A percentile compares a stretch with the other conserved stretches of the same genome.
phyloP scores from a whole-genome alignment of 2,113 vertebrate species.

The Pongo abelii region DNA sequence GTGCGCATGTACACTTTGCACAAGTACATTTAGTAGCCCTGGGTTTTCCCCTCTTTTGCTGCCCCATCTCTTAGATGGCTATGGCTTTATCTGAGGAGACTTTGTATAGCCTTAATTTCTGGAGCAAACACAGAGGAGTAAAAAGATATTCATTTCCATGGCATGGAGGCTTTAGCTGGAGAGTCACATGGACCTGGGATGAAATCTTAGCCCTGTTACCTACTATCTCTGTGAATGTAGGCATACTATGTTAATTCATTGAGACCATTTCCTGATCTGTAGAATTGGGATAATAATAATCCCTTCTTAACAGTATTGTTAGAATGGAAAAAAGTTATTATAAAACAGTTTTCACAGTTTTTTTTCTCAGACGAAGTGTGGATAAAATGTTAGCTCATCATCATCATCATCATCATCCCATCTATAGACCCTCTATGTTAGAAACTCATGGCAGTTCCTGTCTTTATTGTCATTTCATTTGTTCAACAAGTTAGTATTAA shows the following conservation, averaged over 20 bases:
- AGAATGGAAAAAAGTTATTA: background rate
- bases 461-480: background rate
- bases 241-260: background rate
- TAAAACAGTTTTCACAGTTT: background rate
- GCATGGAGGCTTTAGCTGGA: background rate
- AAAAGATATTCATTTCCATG: background rate
- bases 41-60: background rate
- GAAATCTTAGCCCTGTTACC: background rate
- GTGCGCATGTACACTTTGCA: background rate
- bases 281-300: slow-evolving; percentile 3
- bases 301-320: background rate
- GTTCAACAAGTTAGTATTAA: background rate
- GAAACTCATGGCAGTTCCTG: background rate
- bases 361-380: background rate
- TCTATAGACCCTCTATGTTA: background rate
- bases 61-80: background rate
- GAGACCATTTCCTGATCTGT: background rate
- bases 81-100: background rate
- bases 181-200: background rate
- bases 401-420: background rate
- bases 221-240: background rate
- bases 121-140: background rate
- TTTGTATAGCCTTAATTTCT: background rate
- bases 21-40: background rate
- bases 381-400: background rate